These are phyloP conservation scores for Dipodomys spectabilis DNA, from an alignment of 2,113 vertebrate species.

Conservation along the genomic window DNA sequence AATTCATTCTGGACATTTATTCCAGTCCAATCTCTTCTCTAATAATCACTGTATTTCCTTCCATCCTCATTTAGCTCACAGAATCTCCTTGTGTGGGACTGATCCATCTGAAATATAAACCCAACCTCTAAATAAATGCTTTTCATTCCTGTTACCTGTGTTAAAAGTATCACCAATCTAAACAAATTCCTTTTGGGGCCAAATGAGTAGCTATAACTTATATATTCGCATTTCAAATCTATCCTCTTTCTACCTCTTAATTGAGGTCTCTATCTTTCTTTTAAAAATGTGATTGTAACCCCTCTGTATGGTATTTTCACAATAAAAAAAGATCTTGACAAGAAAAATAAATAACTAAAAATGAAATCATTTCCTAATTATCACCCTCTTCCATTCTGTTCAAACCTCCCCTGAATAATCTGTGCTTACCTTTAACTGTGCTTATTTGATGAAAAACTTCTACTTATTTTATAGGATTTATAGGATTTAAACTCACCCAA, in stretches of 20 bases:
- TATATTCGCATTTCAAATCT: conserved; percentile 1
- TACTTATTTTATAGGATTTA: background rate
- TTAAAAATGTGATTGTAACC: background rate
- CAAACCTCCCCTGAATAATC: background rate
- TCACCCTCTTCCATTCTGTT: background rate
- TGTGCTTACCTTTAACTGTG: background rate
- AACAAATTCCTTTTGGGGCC: background rate
- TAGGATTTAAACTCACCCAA: background rate
- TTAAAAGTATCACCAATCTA: background rate
- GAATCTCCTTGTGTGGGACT: background rate
- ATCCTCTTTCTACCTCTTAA: background rate
- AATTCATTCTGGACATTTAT: background rate
- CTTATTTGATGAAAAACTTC: background rate
- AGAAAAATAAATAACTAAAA: background rate
- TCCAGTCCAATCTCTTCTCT: conserved; percentile 6
- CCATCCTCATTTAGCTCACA: background rate
- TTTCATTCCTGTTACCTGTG: background rate
- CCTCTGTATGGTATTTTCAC: too few relatives aligned
- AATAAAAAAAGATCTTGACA: too few relatives aligned
- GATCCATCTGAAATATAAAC: conserved; percentile 12
- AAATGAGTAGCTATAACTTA: background rate
- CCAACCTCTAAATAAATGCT: background rate
- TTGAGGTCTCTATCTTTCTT: background rate
- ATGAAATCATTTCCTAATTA: conserved; percentile 49
- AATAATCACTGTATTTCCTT: background rate